Percentiles rank a stretch among this genome's conserved stretches.
phyloP scores from a whole-genome alignment of 2,113 vertebrate genomes.

The Takifugu flavidus region DNA sequence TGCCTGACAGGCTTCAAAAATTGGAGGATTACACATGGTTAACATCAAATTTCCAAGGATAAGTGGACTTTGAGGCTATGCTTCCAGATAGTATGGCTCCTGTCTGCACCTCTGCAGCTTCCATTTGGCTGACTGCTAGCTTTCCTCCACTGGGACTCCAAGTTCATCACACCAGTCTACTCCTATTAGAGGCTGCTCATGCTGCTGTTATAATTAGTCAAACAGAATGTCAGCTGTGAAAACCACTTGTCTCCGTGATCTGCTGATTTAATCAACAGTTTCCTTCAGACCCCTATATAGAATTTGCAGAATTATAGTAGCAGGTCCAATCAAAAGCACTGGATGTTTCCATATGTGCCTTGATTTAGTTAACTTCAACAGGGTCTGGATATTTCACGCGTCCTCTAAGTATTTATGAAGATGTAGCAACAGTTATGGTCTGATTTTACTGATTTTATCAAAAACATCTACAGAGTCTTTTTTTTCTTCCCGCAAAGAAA shows the following conservation, averaged over 20 bases:
- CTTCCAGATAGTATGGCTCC: slow-evolving; percentile 11
- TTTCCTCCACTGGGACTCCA: slow-evolving; percentile 25
- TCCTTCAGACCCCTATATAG: not conserved
- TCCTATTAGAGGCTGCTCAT: slow-evolving; percentile 7
- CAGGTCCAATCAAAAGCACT: no score
- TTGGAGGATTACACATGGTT: slow-evolving; percentile 32
- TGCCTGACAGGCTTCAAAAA: slow-evolving; percentile 35
- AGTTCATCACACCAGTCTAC: slow-evolving; percentile 20
- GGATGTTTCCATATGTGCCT: no score
- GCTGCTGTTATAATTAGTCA: slow-evolving; percentile 16
- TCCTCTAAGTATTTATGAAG: no score
- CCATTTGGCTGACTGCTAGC: slow-evolving; percentile 13
- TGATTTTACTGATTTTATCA: no score
- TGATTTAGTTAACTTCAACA: no score
- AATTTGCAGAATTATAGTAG: not conserved
- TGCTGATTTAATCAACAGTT: not conserved
- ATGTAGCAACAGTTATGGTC: no score
- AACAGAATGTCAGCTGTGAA: slow-evolving; percentile 16
- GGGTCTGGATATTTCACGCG: no score
- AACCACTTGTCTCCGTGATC: not conserved
- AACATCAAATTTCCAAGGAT: slow-evolving; percentile 42
- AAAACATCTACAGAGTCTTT: no score
- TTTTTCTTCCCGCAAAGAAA: no score
- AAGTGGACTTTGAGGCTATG: slow-evolving; percentile 17
- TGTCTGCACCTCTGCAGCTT: slow-evolving; percentile 12